A percentile compares a stretch with the other conserved stretches of the same genome.
Conservation (phyloP, 2,888 invertebrate species). For the Pyrrhosoma nymphula region DNA sequence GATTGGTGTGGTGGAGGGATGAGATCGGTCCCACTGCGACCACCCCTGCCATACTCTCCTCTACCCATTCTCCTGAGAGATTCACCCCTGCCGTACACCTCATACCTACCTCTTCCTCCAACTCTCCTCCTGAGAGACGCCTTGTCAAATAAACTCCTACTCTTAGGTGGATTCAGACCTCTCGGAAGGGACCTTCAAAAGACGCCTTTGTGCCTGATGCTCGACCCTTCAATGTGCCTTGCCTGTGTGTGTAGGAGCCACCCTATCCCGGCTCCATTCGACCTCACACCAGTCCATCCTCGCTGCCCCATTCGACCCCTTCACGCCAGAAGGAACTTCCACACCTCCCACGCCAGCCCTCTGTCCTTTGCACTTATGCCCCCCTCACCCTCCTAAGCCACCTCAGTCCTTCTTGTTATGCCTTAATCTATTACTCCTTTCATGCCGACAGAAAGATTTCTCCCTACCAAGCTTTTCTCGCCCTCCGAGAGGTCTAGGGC, state of each 20-base stretch:
- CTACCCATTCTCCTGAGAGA: neutral
- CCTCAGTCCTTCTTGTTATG: neutral
- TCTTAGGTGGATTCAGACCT: constrained; percentile 59
- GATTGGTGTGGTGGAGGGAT: neutral
- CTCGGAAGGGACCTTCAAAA: constrained; percentile 56
- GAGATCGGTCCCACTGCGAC: neutral
- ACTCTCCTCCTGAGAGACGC: neutral
- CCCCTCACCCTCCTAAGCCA: neutral
- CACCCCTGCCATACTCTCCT: neutral
- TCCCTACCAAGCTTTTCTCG: neutral
- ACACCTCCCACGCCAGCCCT: neutral
- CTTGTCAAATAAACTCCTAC: constrained; percentile 64
- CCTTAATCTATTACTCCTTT: constrained; percentile 26
- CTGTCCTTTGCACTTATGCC: neutral
- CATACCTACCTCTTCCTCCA: neutral
- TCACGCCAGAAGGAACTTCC: neutral
- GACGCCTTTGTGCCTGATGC: constrained; percentile 58
- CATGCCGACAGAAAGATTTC: neutral
- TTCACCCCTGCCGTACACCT: neutral
- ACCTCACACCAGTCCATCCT: neutral
- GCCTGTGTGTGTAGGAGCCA: constrained; percentile 5
- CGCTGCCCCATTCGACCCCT: neutral
- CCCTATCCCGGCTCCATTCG: neutral
- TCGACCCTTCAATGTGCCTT: constrained; percentile 26
- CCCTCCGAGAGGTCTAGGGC: no score